phyloP scores from a whole-genome alignment of 2,797 vertebrate genomes.

The Adelosebastes latens region DNA sequence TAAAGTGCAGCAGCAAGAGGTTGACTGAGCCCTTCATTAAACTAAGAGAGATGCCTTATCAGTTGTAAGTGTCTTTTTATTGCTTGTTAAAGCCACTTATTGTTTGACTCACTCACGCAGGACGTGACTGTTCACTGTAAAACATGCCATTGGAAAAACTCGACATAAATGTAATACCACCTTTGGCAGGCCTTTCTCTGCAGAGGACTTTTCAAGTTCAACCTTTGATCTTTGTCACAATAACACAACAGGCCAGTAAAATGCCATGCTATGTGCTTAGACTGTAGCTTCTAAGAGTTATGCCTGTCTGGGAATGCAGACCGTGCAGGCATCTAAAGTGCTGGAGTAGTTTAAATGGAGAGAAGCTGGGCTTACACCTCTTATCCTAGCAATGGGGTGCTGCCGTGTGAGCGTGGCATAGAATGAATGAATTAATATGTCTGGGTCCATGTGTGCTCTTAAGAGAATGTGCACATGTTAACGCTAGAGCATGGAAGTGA shows the following conservation, averaged over 20 bases:
- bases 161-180: conserved; percentile 49
- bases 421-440: conserved; percentile 44
- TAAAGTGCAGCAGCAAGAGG: conserved; percentile 42
- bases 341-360: conserved; percentile 47
- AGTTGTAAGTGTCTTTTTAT: conserved; percentile 79
- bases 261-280: conserved; percentile 61
- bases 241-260: conserved; percentile 77
- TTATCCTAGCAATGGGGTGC: conserved; percentile 58
- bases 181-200: conserved; percentile 55
- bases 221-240: conserved; percentile 79
- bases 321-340: conserved; percentile 15
- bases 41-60: conserved; percentile 67
- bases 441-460: conserved; percentile 37
- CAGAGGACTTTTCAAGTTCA: conserved; percentile 72
- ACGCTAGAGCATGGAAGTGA: conserved; percentile 18
- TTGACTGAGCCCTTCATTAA: conserved; percentile 68
- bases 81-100: conserved; percentile 75
- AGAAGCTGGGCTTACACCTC: conserved; percentile 44
- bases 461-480: conserved; percentile 32
- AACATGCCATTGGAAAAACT: conserved; percentile 55
- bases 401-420: conserved; percentile 39
- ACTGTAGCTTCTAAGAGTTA: conserved; percentile 54
- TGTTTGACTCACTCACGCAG: conserved; percentile 67
- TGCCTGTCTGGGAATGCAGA: conserved; percentile 73
- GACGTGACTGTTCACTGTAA: conserved; percentile 55